Percentiles rank a stretch among this genome's conserved stretches.
phyloP scores from a whole-genome alignment of 1,140 invertebrate genomes.

The Triops longicaudatus region DNA sequence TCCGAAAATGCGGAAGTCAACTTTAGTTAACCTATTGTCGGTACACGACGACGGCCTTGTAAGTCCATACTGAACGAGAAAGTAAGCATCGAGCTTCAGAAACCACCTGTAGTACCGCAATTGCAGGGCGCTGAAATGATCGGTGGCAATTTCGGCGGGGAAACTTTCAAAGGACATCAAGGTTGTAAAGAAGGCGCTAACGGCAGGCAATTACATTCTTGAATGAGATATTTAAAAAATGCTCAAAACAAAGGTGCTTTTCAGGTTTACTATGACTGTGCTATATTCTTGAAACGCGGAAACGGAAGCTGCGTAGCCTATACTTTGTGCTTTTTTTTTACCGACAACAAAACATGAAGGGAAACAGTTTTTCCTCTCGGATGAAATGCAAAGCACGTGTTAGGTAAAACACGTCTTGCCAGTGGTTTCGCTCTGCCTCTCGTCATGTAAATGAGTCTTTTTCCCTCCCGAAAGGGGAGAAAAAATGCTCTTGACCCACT shows the following conservation, averaged over 20 bases:
- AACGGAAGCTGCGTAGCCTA: neutral
- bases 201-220: neutral
- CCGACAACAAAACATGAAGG: neutral
- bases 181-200: neutral
- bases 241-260: too few species aligned
- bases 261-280: too few species aligned
- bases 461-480: neutral
- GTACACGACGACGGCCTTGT: neutral
- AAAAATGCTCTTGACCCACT: slow-evolving; percentile 8
- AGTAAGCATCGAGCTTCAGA: neutral
- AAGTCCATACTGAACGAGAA: neutral
- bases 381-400: neutral
- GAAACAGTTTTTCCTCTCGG: neutral
- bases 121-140: neutral
- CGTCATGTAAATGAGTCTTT: neutral
- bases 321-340: neutral
- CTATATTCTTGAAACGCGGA: neutral
- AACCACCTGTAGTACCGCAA: slow-evolving; percentile 8
- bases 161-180: neutral
- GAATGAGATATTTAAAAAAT: neutral
- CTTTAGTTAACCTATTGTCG: too few species aligned
- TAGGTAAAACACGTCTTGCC: neutral
- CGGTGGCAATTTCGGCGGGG: neutral
- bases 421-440: neutral
- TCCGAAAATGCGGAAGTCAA: neutral